phyloP scores from a whole-genome alignment of 37 sponge, comb jelly and placozoan species.

The Oopsacas minuta region DNA sequence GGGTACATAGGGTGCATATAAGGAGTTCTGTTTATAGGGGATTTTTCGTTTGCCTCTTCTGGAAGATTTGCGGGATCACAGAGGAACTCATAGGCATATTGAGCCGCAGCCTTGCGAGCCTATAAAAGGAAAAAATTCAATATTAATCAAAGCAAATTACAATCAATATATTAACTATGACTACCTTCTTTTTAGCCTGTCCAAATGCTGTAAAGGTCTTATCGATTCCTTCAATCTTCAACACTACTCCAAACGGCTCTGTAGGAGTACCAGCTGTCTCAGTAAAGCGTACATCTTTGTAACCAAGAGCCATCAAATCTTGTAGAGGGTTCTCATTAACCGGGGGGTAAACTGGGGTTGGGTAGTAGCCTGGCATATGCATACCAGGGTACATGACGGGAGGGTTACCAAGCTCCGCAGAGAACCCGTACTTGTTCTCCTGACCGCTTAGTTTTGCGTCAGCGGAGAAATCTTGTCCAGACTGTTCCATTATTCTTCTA shows the following conservation, averaged over 20 bases:
- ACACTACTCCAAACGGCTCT: background rate
- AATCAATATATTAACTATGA: too few relatives aligned
- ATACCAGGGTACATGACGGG: background rate
- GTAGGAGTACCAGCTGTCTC: background rate
- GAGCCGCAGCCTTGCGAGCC: background rate
- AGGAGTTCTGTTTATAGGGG: background rate
- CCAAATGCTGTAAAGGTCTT: background rate
- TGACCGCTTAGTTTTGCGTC: background rate
- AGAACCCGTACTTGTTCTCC: background rate
- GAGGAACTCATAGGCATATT: background rate
- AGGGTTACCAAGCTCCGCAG: background rate
- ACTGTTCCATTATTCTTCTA: background rate
- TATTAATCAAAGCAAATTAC: background rate
- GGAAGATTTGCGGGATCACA: background rate
- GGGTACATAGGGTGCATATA: background rate
- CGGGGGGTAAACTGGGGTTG: background rate
- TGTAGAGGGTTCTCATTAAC: background rate
- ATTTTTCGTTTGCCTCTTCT: background rate
- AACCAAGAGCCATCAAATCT: background rate
- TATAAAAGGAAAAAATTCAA: background rate
- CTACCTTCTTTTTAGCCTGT: background rate
- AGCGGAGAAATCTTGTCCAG: background rate
- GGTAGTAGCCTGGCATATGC: background rate
- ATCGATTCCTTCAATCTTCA: background rate
- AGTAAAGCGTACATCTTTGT: background rate